A percentile compares a stretch with the other conserved stretches of the same genome.
These are phyloP conservation scores for Folsomia manolachei DNA, from an alignment of 2,888 invertebrate species.

Conservation along the genomic window DNA sequence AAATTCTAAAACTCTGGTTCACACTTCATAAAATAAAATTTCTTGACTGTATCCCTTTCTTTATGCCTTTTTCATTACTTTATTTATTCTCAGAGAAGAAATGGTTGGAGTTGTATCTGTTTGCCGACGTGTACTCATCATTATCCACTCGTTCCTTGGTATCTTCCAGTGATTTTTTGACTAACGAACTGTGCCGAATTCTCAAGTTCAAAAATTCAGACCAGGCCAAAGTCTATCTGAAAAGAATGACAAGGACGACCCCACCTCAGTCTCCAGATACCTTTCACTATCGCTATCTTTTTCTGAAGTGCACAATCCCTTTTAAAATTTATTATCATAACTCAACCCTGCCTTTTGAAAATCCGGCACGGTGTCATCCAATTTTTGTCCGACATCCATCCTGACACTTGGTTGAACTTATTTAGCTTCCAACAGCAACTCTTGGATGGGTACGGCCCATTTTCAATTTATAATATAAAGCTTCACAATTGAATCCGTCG, in stretches of 20 bases:
- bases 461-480: conserved; percentile 10
- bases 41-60: background rate
- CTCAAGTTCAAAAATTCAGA: conserved; percentile 1
- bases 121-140: too few species aligned
- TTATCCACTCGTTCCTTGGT: conserved; percentile 26
- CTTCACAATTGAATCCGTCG: conserved; percentile 14
- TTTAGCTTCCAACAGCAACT: conserved; percentile 2
- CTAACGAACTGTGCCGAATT: conserved; percentile 47
- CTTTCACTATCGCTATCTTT: conserved; percentile 11
- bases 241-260: conserved; percentile 5
- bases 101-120: too few species aligned
- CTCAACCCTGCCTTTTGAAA: conserved; percentile 14
- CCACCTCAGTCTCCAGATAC: background rate
- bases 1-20: conserved; percentile 46
- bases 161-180: conserved; percentile 17
- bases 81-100: too few species aligned
- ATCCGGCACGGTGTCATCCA: conserved; percentile 39
- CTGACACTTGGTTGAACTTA: conserved; percentile 13
- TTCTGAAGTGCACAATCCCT: background rate
- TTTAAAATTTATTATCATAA: conserved; percentile 21
- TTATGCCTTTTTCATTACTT: conserved; percentile 15
- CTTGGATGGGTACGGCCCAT: conserved; percentile 6
- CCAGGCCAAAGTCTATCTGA: background rate
- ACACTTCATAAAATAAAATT: conserved; percentile 50
- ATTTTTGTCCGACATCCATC: conserved; percentile 28